Percentiles rank a stretch among this genome's conserved stretches.
Evolutionary conservation across 2,888 invertebrate genomes (phyloP).

Genomic region (Penaeus monodon): DNA sequence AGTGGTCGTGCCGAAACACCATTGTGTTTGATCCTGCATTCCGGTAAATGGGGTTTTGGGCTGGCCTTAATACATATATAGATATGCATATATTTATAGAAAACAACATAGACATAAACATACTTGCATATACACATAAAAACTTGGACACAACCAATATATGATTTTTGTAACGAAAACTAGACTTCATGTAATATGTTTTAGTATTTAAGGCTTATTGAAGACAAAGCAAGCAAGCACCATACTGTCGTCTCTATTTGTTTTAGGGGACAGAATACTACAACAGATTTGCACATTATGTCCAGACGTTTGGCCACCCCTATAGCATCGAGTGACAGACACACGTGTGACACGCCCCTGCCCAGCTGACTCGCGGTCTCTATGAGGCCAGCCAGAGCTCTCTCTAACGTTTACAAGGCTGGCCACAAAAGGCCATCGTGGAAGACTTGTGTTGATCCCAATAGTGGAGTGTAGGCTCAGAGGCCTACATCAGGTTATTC

Average conservation of each 20-base stretch:
- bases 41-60: slow-evolving; percentile 75
- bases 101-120: too few relatives aligned
- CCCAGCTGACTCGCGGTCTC: slow-evolving; percentile 76
- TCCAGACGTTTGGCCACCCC: slow-evolving; percentile 84
- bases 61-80: too few relatives aligned
- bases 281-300: slow-evolving; percentile 82
- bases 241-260: slow-evolving; percentile 3
- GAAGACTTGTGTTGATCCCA: slow-evolving; percentile 78
- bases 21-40: slow-evolving; percentile 76
- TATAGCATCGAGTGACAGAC: too few relatives aligned
- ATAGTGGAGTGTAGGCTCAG: slow-evolving; percentile 78
- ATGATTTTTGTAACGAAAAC: too few relatives aligned
- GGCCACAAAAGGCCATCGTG: slow-evolving; percentile 72
- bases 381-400: slow-evolving; percentile 70
- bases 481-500: slow-evolving; percentile 85
- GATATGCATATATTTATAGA: too few relatives aligned
- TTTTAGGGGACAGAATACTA: slow-evolving; percentile 83
- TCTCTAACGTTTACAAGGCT: slow-evolving; percentile 73
- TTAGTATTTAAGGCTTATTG: not conserved
- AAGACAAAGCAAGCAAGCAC: not conserved
- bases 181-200: not conserved
- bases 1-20: slow-evolving; percentile 77
- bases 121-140: too few relatives aligned
- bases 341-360: too few relatives aligned
- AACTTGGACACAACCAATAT: too few relatives aligned